Evolutionary conservation across 2,113 vertebrate species (phyloP).

Genomic region (Neopipo cinnamomea): DNA sequence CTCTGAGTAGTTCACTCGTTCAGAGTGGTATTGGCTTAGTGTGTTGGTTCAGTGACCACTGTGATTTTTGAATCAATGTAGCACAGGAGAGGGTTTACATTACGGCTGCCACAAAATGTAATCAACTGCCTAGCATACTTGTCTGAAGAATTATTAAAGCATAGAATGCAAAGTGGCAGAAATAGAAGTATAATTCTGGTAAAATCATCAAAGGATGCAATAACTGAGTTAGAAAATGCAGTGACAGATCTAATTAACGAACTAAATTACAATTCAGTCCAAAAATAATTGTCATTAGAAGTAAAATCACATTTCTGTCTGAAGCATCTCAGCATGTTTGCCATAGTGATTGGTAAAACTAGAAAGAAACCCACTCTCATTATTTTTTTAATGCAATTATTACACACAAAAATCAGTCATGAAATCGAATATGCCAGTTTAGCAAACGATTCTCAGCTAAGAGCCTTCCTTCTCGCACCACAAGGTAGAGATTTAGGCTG

Average conservation of each 20-base stretch:
- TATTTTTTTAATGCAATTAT: slow-evolving; percentile 47
- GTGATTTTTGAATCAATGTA: slow-evolving; percentile 21
- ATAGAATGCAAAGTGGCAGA: slow-evolving; percentile 20
- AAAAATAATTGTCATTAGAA: slow-evolving; percentile 58
- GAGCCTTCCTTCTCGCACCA: neutral
- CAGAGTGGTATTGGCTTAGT: neutral
- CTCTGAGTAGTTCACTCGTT: neutral
- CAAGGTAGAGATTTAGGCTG: neutral
- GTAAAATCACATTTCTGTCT: slow-evolving; percentile 53
- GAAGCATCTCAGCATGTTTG: slow-evolving; percentile 1
- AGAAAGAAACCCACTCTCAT: neutral
- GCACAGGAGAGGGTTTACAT: neutral
- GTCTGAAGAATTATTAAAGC: slow-evolving; percentile 63
- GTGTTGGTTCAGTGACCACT: neutral
- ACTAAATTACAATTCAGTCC: slow-evolving; percentile 44
- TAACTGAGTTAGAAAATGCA: slow-evolving; percentile 51
- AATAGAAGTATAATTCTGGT: slow-evolving; percentile 39
- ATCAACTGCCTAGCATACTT: slow-evolving; percentile 5
- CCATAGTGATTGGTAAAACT: slow-evolving; percentile 1
- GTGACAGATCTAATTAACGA: slow-evolving; percentile 59
- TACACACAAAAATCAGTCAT: slow-evolving; percentile 22
- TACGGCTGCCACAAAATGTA: slow-evolving; percentile 30
- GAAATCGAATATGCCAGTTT: slow-evolving; percentile 57
- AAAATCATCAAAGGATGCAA: slow-evolving; percentile 30
- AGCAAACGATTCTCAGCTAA: neutral